phyloP scores from a whole-genome alignment of 2,113 vertebrate genomes.

The Lophochroa leadbeateri region DNA sequence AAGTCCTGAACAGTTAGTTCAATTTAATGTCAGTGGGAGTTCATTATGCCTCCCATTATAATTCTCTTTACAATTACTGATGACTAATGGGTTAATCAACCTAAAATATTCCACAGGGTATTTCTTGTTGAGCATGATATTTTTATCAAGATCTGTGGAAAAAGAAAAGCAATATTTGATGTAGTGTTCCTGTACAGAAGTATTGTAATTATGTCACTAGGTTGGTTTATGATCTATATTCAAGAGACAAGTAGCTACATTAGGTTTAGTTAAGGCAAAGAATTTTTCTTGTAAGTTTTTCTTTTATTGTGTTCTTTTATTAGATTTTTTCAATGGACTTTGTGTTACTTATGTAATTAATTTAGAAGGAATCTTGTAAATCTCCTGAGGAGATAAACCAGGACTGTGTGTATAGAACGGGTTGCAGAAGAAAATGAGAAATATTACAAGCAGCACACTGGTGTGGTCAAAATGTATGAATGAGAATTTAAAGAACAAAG shows the following conservation, averaged over 20 bases:
- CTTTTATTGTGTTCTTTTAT: neutral
- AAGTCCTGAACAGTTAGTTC: neutral
- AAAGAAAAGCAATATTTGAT: neutral
- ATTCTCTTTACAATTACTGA: neutral
- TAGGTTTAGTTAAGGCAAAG: neutral
- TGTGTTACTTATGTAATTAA: neutral
- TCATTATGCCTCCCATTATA: neutral
- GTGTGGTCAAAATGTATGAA: neutral
- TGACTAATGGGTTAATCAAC: neutral
- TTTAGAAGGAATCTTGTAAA: neutral
- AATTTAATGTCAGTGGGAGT: neutral
- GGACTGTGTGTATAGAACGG: neutral
- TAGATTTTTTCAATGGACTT: neutral
- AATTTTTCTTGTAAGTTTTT: neutral
- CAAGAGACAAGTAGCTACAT: neutral
- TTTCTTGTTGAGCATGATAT: neutral
- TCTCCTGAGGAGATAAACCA: neutral
- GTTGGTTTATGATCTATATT: neutral
- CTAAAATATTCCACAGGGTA: neutral
- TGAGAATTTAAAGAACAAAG: neutral
- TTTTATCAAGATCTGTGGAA: neutral
- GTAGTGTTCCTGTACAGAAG: neutral
- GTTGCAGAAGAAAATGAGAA: neutral
- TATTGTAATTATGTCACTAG: neutral
- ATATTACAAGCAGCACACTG: neutral